phyloP scores from a whole-genome alignment of 2,797 vertebrate species.

The Clarias fuscus region DNA sequence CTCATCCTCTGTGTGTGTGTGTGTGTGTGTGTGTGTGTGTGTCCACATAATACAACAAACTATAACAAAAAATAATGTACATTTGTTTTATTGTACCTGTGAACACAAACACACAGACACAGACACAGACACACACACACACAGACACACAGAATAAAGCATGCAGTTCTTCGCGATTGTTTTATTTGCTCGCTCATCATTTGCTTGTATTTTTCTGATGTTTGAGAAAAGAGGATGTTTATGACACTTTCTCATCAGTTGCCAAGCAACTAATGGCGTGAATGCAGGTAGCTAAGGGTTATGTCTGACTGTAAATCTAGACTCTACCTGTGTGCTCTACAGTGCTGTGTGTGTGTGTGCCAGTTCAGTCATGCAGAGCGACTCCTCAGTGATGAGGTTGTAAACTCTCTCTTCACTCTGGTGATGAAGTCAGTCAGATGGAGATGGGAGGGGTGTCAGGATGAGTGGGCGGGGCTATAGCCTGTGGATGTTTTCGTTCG shows the following conservation, averaged over 20 bases:
- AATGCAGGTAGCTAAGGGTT: constrained; percentile 1
- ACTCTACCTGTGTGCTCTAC: constrained; percentile 6
- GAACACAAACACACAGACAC: neutral
- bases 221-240: constrained; percentile 17
- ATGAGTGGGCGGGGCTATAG: neutral
- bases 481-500: neutral
- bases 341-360: neutral
- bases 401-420: neutral
- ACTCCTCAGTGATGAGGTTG: neutral
- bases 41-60: neutral
- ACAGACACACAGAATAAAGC: neutral
- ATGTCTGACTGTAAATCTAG: constrained; percentile 4
- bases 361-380: constrained; percentile 18
- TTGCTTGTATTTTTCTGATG: constrained; percentile 8
- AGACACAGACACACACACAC: constrained; percentile 2
- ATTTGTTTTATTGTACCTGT: neutral
- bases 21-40: neutral
- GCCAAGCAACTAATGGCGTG: constrained; percentile 19
- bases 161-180: neutral
- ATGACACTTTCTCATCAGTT: neutral
- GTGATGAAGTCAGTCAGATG: neutral
- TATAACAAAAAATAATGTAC: neutral
- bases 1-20: neutral
- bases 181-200: neutral
- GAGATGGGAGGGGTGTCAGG: neutral